Evolutionary conservation across 2,888 invertebrate genomes (phyloP), one percentile per base, ranked within the genome.

Genomic region (Erynnis tages): DNA sequence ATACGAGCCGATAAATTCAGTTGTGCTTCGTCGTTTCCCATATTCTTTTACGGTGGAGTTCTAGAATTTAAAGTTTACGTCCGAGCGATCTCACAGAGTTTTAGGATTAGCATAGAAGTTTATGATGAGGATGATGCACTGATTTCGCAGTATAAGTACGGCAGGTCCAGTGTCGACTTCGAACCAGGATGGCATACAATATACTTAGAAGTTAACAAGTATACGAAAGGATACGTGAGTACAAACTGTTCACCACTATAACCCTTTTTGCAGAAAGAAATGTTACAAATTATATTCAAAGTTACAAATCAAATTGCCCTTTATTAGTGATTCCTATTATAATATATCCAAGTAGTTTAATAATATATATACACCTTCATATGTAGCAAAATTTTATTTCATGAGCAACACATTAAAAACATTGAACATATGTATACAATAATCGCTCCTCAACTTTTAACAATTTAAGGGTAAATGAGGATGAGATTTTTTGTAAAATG

Each of bases 211-310:
- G 54, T 66, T n/a, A 14, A 57, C 4, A 40, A 53, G 4, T 35
- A 56, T 27, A 35, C 57, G 2, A 44, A 44, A 8, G 67, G 62
- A 48, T 65, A 65, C 54, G 72, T 72, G 62, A 71, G 71, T 71
- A 56, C 4, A 30, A 16, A 34, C n/a, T 17, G 2, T 3, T 4
- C 16, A 25, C 25, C 8, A 25, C 25, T 25, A 25, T 1, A 25
- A 4, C 7, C 2, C n/a, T n/a, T n/a, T n/a, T n/a, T n/a, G n/a
- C n/a, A n/a, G n/a, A n/a, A n/a, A n/a, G n/a, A n/a, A n/a, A n/a
- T n/a, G n/a, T n/a, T n/a, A n/a, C n/a, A n/a, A n/a, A n/a, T n/a
- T n/a, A n/a, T n/a, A n/a, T n/a, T n/a, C n/a, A n/a, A n/a, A n/a
- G n/a, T n/a, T n/a, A n/a, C n/a, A n/a, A n/a, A n/a, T n/a, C n/a